These are phyloP conservation scores for Hydrotaea cyrtoneurina DNA, from an alignment of 2,888 invertebrate genomes.

Conservation along the genomic window DNA sequence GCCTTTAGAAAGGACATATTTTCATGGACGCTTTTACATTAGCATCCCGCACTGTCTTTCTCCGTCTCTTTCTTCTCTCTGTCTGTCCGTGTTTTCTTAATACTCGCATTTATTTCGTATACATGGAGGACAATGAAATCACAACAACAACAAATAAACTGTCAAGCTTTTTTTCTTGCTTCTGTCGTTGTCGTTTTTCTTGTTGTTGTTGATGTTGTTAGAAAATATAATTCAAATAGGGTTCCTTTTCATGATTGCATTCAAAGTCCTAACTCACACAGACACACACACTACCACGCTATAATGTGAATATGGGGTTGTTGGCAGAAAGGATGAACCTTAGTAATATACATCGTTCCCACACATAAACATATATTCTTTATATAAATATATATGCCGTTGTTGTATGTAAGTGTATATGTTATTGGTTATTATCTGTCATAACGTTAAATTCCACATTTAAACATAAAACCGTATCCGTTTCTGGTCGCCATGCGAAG, in stretches of 20 bases:
- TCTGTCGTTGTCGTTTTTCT: background rate
- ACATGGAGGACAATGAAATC: slow-evolving; percentile 21
- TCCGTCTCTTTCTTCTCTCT: background rate
- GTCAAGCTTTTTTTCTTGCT: slow-evolving; percentile 27
- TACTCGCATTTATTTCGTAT: slow-evolving; percentile 33
- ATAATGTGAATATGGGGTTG: background rate
- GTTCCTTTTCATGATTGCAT: slow-evolving; percentile 18
- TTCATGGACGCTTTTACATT: slow-evolving; percentile 34
- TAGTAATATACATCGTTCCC: background rate
- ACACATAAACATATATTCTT: background rate
- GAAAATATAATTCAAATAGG: slow-evolving; percentile 34
- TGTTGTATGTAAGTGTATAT: background rate
- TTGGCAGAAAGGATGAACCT: slow-evolving; percentile 30
- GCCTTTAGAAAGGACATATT: slow-evolving; percentile 26
- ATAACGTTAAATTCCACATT: slow-evolving; percentile 40
- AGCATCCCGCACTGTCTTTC: background rate
- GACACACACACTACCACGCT: slow-evolving; percentile 1
- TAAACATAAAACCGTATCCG: slow-evolving; percentile 31
- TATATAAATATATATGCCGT: background rate
- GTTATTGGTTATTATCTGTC: slow-evolving; percentile 31
- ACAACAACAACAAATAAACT: slow-evolving; percentile 16
- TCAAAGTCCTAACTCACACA: slow-evolving; percentile 16
- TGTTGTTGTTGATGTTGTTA: slow-evolving; percentile 16
- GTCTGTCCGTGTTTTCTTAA: slow-evolving; percentile 33
- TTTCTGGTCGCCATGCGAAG: slow-evolving; percentile 1